phyloP scores from a whole-genome alignment of 2,797 vertebrate genomes.

The Anisognathus igniventris region DNA sequence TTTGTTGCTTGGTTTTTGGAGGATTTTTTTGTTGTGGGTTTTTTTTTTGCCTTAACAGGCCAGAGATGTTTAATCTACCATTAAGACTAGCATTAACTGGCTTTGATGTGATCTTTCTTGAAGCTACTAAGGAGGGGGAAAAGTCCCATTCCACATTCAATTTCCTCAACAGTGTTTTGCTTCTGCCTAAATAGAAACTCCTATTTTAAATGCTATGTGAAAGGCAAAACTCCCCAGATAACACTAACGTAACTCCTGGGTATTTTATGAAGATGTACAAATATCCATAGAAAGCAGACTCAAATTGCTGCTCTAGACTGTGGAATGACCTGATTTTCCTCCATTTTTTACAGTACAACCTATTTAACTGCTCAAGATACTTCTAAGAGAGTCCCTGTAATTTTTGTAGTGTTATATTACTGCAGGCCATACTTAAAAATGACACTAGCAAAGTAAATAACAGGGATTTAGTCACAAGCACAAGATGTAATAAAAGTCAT shows the following conservation, averaged over 20 bases:
- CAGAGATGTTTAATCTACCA: background rate
- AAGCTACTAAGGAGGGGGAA: background rate
- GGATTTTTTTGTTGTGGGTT: background rate
- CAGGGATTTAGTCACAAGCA: background rate
- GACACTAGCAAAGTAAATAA: background rate
- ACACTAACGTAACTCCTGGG: background rate
- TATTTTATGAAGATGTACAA: background rate
- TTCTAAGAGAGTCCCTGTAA: background rate
- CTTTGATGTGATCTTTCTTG: background rate
- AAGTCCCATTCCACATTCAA: background rate
- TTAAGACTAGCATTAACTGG: background rate
- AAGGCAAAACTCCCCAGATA: conserved; percentile 1
- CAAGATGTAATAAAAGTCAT: background rate
- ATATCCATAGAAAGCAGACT: background rate
- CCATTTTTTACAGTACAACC: background rate
- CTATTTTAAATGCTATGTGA: background rate
- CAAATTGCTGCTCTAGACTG: background rate
- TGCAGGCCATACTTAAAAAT: background rate
- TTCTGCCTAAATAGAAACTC: background rate
- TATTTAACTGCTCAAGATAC: background rate
- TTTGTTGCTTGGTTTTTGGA: background rate
- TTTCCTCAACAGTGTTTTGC: background rate
- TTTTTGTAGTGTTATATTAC: background rate
- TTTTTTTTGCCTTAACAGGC: background rate
- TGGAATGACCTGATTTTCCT: background rate